These are phyloP conservation scores for Ochropleura leucogaster DNA, from an alignment of 2,888 invertebrate genomes.

Conservation along the genomic window DNA sequence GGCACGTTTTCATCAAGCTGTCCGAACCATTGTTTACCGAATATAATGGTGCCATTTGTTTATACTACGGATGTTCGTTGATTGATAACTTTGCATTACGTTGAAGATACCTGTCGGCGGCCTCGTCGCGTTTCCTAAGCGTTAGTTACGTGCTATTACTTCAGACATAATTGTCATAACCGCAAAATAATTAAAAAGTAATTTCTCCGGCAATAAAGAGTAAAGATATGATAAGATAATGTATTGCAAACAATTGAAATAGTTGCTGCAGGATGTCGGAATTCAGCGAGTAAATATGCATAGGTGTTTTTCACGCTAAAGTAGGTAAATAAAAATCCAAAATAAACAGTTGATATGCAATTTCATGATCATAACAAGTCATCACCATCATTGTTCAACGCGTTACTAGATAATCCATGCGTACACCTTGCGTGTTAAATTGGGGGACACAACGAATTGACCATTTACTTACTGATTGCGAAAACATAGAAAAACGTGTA, in stretches of 20 bases:
- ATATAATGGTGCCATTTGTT: constrained; percentile 60
- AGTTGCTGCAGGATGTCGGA: constrained; percentile 31
- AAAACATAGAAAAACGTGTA: constrained; percentile 36
- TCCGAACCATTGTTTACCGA: constrained; percentile 70
- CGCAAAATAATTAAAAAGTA: not conserved
- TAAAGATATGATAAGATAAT: constrained; percentile 48
- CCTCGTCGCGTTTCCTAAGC: constrained; percentile 22
- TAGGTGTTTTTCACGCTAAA: constrained; percentile 21
- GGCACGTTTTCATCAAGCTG: constrained; percentile 63
- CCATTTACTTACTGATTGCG: constrained; percentile 41
- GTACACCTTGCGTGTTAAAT: constrained; percentile 40
- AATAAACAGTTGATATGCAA: constrained; percentile 9
- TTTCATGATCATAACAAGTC: constrained; percentile 19
- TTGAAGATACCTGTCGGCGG: constrained; percentile 6
- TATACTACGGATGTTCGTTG: constrained; percentile 53
- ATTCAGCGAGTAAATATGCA: constrained; percentile 32
- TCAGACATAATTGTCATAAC: not conserved
- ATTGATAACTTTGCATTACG: constrained; percentile 55
- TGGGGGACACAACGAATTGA: constrained; percentile 57
- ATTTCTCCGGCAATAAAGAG: constrained; percentile 27
- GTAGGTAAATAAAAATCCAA: constrained; percentile 18
- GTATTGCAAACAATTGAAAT: constrained; percentile 30
- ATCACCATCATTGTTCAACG: constrained; percentile 17
- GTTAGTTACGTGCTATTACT: constrained; percentile 10
- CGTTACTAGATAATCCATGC: constrained; percentile 29